These are phyloP conservation scores for Odobenus rosmarus DNA, from an alignment of 2,113 vertebrate genomes.

Conservation along the genomic window DNA sequence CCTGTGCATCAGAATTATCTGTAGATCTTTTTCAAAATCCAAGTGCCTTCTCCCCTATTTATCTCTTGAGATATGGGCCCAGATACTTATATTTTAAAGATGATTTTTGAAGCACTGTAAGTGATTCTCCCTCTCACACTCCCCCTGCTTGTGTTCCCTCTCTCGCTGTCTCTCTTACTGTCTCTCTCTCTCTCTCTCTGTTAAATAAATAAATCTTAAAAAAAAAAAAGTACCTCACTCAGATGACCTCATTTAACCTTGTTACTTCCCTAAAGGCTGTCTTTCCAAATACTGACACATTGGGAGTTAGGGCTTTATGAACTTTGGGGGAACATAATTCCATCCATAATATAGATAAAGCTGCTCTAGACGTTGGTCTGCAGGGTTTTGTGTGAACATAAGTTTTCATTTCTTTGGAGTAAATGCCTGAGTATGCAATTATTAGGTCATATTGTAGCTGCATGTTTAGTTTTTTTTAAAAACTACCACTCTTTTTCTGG, in stretches of 20 bases:
- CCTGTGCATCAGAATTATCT: background rate
- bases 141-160: too few relatives aligned
- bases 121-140: background rate
- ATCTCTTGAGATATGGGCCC: background rate
- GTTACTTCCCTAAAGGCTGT: background rate
- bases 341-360: background rate
- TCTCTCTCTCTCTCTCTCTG: too few relatives aligned
- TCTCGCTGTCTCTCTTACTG: too few relatives aligned
- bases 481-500: background rate
- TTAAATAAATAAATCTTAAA: too few relatives aligned
- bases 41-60: background rate
- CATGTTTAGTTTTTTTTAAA: slow-evolving; percentile 9
- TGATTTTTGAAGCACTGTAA: background rate
- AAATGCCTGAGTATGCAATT: background rate
- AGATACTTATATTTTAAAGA: background rate
- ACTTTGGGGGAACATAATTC: background rate
- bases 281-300: background rate
- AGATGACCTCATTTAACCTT: background rate
- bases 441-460: background rate
- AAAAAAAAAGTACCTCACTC: background rate
- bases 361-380: background rate
- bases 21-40: background rate
- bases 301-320: background rate
- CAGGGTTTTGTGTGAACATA: background rate
- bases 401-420: background rate